phyloP scores from a whole-genome alignment of 1,140 invertebrate genomes.

The Latrodectus geometricus region DNA sequence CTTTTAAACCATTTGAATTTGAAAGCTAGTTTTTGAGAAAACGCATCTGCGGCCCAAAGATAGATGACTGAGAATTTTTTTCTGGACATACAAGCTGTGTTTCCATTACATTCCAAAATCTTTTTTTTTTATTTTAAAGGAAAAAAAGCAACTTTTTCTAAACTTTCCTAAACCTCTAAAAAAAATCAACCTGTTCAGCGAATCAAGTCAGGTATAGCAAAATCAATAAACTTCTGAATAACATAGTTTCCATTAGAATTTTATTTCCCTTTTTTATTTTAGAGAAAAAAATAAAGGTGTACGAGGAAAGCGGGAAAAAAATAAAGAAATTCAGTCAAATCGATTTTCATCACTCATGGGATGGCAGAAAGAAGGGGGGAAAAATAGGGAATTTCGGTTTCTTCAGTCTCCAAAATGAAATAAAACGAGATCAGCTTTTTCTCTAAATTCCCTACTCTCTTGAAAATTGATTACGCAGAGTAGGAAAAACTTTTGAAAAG shows the following conservation, averaged over 20 bases:
- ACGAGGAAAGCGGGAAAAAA: background rate
- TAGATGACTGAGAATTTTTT: too few species aligned
- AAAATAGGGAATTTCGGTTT: background rate
- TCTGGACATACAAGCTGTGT: too few species aligned
- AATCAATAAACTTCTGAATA: slow-evolving; percentile 1
- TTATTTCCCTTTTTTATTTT: too few species aligned
- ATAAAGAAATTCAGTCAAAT: background rate
- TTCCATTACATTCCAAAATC: too few species aligned
- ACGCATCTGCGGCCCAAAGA: too few species aligned
- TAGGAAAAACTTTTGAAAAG: slow-evolving; percentile 17
- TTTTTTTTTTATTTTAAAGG: too few species aligned
- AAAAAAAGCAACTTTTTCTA: too few species aligned
- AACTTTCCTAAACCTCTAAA: background rate
- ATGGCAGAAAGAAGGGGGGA: background rate
- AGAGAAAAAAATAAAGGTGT: too few species aligned
- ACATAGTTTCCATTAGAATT: background rate
- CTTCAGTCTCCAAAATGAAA: background rate
- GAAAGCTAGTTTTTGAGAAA: too few species aligned
- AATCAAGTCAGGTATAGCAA: background rate
- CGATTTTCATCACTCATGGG: background rate
- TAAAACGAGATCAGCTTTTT: slow-evolving; percentile 8
- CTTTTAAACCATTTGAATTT: too few species aligned
- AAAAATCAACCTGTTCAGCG: background rate
- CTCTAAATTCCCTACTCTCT: background rate
- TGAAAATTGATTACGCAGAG: slow-evolving; percentile 38